Evolutionary conservation across 2,888 invertebrate species (phyloP), one percentile per base, ranked within the genome.

Genomic region (Lasioglossum vierecki): DNA sequence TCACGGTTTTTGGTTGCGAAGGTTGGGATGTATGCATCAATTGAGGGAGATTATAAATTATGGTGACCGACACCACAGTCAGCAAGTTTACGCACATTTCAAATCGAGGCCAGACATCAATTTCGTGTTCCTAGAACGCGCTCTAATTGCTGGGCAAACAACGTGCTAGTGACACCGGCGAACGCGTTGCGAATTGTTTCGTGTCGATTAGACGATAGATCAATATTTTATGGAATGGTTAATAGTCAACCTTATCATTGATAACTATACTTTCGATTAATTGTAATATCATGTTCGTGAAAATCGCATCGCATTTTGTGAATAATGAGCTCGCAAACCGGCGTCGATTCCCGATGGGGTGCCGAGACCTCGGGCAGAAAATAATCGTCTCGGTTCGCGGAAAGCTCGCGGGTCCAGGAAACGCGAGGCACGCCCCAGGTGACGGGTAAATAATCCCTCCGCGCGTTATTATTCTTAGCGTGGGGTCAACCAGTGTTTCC

Each of bases 41-140:
- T 85, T 85, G 86, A 85, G 63, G 73, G 73, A 79, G 79, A 86
- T 82, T 79, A 85, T 89, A 86, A 90, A 89, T 90, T 89, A 88
- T 86, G 85, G 76, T 80, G 76, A 77, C 83, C 66, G 60, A 77
- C 30, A 1, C 80, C 88, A 90, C 91, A 89, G 91, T 91, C 88
- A 92, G 85, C 86, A 87, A 90, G 89, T 87, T 90, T 88, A 91
- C 87, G 88, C 88, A 87, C 89, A 85, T 76, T 78, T 78, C 82
- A 85, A 91, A 94, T 94, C 92, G 93, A 93, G 94, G 93, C 88
- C 93, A 93, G 90, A 83, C 88, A 83, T 88, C 91, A 93, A 93
- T 94, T 93, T 91, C 90, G 89, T 87, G 84, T 93, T 94, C 94
- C 91, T 82, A 90, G 94, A 94, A 94, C 92, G 91, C 90, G 93